These are phyloP conservation scores for Campoplex nolae DNA, from an alignment of 2,888 invertebrate species.

Conservation along the genomic window DNA sequence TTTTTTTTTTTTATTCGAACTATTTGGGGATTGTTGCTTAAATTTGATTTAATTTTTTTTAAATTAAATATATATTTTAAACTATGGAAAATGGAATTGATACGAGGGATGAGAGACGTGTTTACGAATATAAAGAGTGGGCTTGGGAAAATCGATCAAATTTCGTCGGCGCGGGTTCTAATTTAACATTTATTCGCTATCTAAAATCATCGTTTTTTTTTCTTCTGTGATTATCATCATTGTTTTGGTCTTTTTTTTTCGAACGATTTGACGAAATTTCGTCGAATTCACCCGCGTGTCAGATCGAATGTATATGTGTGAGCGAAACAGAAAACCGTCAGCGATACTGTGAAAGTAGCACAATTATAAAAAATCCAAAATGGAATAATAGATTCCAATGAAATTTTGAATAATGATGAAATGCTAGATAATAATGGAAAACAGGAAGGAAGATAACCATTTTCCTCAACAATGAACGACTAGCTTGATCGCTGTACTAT, in stretches of 20 bases:
- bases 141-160: constrained; percentile 44
- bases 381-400: constrained; percentile 26
- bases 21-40: constrained; percentile 1
- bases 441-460: constrained; percentile 56
- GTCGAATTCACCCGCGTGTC: constrained; percentile 48
- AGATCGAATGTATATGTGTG: constrained; percentile 49
- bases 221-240: neutral
- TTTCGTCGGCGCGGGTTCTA: constrained; percentile 10
- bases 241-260: neutral
- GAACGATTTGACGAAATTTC: constrained; percentile 33
- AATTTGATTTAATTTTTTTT: neutral
- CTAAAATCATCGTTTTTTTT: neutral
- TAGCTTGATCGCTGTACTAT: constrained; percentile 41
- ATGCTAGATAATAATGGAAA: constrained; percentile 46
- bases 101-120: constrained; percentile 47
- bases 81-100: constrained; percentile 25
- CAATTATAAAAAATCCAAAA: constrained; percentile 29
- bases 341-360: constrained; percentile 36
- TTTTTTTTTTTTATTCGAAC: constrained; percentile 18
- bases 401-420: constrained; percentile 62
- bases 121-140: constrained; percentile 53
- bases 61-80: constrained; percentile 24
- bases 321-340: constrained; percentile 45
- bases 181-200: neutral
- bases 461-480: constrained; percentile 37